Evolutionary conservation across 2,113 vertebrate genomes (phyloP).

Genomic region (Phyllopteryx taeniolatus): DNA sequence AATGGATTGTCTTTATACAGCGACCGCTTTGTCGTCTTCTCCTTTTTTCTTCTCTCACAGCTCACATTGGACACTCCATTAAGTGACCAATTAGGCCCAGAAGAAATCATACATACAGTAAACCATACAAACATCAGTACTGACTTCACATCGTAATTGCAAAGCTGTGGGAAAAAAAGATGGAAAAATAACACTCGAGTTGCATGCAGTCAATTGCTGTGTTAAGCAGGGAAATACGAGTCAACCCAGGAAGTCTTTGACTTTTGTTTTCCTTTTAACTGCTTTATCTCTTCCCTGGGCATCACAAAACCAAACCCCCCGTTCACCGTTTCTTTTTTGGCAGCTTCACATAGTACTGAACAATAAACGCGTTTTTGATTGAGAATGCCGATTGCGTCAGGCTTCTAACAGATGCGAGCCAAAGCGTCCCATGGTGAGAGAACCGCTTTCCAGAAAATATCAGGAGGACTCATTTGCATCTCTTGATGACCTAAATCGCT

Average conservation of each 20-base stretch:
- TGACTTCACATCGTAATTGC: neutral
- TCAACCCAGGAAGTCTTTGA: neutral
- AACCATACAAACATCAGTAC: neutral
- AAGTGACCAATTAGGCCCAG: neutral
- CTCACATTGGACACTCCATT: neutral
- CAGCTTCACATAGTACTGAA: neutral
- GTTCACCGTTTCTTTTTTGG: neutral
- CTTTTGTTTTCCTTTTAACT: neutral
- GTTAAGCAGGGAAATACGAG: neutral
- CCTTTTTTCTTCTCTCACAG: neutral
- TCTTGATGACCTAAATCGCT: constrained; percentile 31
- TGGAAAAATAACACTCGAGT: neutral
- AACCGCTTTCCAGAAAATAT: constrained; percentile 48
- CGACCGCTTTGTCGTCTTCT: neutral
- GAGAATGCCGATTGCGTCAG: constrained; percentile 1
- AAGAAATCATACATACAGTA: neutral
- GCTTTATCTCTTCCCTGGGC: neutral
- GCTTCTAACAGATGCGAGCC: neutral
- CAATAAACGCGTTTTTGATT: neutral
- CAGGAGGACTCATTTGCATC: constrained; percentile 41
- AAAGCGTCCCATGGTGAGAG: constrained; percentile 6
- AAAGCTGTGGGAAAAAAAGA: neutral
- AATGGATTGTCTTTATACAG: neutral
- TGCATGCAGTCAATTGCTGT: neutral
- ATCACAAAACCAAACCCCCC: neutral